Evolutionary conservation across 2,113 vertebrate genomes (phyloP), one percentile per base, ranked within the genome.

Genomic region (Notiomystis cincta): DNA sequence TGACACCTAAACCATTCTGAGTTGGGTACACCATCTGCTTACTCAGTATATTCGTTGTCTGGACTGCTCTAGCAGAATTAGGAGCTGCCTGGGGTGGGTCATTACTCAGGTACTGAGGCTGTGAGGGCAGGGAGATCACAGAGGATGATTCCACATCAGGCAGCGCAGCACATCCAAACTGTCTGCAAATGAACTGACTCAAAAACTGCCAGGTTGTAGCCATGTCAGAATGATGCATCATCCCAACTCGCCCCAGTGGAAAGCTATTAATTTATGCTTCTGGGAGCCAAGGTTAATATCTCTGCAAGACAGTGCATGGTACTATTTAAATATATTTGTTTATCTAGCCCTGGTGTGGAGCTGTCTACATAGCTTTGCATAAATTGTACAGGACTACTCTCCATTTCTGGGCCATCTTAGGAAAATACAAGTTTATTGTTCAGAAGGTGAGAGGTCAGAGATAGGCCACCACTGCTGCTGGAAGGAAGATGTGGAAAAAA

Each of bases 251-350:
- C 9, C 58, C 71, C 54, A 22, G 42, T 53, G 66, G 50, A 91
- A 90, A 96, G 47, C 45, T 38, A 76, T 66, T 93, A 72, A 92
- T 86, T 94, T 93, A 66, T 94, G 56, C 38, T 72, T 92, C 62
- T 93, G 28, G 8, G 17, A 95, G 11, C 33, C 33, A 83, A 61
- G 64, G 64, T 6, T 87, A 87, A 45, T 83, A 70, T 76, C 13
- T 45, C 67, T 83, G 45, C 58, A 77, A 66, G 82, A 77, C 75
- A 73, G 12, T 38, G 38, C 18, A 44, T 3, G 30, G 33, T 57
- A 6, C 23, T 83, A 42, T 38, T 92, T 70, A 77, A 83, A 83
- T 73, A 40, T 17, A 81, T 58, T 77, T 1, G 0, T 77, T 82
- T 73, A 77, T 54, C 22, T 58, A 75, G 35, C 30, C 35, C 35